Percentiles rank a stretch among this genome's conserved stretches.
phyloP scores from a whole-genome alignment of 2,113 vertebrate genomes.

The Lophotis ruficrista region DNA sequence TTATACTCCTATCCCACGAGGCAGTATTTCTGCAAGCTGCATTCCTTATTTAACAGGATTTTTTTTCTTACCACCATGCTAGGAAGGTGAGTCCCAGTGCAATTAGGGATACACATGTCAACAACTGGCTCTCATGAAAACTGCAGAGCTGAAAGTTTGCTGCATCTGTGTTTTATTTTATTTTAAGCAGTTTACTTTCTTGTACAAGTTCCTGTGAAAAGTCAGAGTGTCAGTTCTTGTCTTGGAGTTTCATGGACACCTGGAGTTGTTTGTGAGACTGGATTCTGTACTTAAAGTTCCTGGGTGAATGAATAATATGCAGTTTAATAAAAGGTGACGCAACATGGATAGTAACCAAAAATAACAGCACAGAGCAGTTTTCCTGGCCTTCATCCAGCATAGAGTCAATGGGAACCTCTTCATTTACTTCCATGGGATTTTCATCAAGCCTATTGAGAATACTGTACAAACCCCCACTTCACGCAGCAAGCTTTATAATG shows the following conservation, averaged over 20 bases:
- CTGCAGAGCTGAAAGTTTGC: neutral
- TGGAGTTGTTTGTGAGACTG: neutral
- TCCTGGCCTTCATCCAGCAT: neutral
- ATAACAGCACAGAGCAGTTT: neutral
- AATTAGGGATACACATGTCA: conserved; percentile 20
- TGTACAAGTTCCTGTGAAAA: neutral
- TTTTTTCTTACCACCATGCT: neutral
- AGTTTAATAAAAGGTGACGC: conserved; percentile 42
- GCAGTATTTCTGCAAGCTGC: neutral
- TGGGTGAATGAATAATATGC: conserved; percentile 13
- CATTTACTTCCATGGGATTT: neutral
- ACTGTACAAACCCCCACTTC: neutral
- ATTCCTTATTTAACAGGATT: neutral
- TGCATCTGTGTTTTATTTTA: conserved; percentile 20
- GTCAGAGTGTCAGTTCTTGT: neutral
- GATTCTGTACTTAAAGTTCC: neutral
- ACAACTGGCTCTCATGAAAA: conserved; percentile 17
- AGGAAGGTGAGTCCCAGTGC: conserved; percentile 30
- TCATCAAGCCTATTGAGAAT: neutral
- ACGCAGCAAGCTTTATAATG: neutral
- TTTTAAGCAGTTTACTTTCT: neutral
- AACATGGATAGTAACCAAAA: conserved; percentile 2
- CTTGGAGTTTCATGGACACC: neutral
- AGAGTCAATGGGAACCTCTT: neutral
- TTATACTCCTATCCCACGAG: neutral